Conservation (phyloP, 1,140 invertebrate species). For the Drosophila orena region DNA sequence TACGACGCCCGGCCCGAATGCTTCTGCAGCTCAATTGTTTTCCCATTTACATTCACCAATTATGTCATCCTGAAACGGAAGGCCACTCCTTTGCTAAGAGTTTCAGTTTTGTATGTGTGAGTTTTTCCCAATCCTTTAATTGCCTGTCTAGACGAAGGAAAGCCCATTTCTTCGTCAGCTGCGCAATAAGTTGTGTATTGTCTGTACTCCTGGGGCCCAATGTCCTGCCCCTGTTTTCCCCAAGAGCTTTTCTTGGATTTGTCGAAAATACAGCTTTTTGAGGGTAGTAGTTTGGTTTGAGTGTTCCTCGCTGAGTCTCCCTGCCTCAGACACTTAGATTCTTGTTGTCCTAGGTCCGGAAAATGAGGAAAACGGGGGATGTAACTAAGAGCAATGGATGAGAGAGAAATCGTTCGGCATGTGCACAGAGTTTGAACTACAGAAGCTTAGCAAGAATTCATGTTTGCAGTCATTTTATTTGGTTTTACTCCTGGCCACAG, state of each 20-base stretch:
- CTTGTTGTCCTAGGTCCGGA: slow-evolving; percentile 62
- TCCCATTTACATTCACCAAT: slow-evolving; percentile 80
- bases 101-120: background rate
- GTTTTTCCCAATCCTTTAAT: slow-evolving; percentile 3
- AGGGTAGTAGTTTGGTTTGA: slow-evolving; percentile 41
- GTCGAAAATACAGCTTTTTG: slow-evolving; percentile 37
- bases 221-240: background rate
- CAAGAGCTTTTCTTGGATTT: slow-evolving; percentile 31
- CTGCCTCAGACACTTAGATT: slow-evolving; percentile 41
- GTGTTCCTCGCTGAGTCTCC: slow-evolving; percentile 3
- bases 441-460: background rate
- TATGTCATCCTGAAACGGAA: slow-evolving; percentile 67
- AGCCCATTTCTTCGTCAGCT: slow-evolving; percentile 33
- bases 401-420: background rate
- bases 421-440: background rate
- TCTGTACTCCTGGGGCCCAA: slow-evolving; percentile 20
- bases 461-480: background rate
- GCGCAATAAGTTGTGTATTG: slow-evolving; percentile 66
- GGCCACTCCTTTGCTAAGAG: background rate
- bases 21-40: slow-evolving; percentile 34
- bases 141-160: slow-evolving; percentile 59
- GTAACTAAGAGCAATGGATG: slow-evolving; percentile 5
- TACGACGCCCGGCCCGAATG: slow-evolving; percentile 39
- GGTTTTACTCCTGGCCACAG: background rate
- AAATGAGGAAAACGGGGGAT: slow-evolving; percentile 15